Conservation (phyloP, 2,797 vertebrate genomes). For the Poecilia gillii region DNA sequence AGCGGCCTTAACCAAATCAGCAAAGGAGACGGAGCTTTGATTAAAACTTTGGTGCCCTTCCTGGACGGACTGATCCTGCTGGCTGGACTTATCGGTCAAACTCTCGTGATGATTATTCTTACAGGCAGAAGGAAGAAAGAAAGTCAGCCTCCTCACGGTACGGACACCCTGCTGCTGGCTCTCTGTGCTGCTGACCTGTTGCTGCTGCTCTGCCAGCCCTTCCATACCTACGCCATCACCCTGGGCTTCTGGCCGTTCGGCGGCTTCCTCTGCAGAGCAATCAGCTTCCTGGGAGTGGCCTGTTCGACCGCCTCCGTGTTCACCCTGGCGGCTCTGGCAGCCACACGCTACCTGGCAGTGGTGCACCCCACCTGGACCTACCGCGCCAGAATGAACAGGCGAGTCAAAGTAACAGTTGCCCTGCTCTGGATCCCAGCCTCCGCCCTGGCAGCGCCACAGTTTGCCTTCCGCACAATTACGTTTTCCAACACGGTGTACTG, state of each 20-base stretch:
- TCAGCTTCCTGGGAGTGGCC: constrained; percentile 82
- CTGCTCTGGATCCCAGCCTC: constrained; percentile 78
- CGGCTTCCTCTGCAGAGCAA: constrained; percentile 76
- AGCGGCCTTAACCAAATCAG: constrained; percentile 18
- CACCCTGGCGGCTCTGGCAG: constrained; percentile 79
- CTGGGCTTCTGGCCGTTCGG: constrained; percentile 83
- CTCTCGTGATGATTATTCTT: constrained; percentile 76
- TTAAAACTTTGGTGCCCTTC: constrained; percentile 69
- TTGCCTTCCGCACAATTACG: constrained; percentile 73
- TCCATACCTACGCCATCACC: constrained; percentile 80
- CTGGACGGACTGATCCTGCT: constrained; percentile 79
- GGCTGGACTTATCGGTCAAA: constrained; percentile 79
- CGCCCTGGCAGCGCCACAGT: constrained; percentile 80
- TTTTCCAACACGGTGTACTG: constrained; percentile 64
- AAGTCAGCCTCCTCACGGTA: constrained; percentile 68
- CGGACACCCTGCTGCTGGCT: constrained; percentile 79
- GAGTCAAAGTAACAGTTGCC: constrained; percentile 55
- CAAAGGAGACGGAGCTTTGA: constrained; percentile 36
- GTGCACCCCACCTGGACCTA: constrained; percentile 79
- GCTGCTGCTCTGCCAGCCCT: constrained; percentile 80
- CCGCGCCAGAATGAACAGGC: constrained; percentile 60
- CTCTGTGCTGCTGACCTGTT: constrained; percentile 80
- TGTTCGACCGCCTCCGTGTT: constrained; percentile 80
- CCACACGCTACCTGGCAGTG: constrained; percentile 81
- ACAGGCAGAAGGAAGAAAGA: constrained; percentile 61